Conservation (phyloP, 2,113 vertebrate genomes). For the Craseonycteris thonglongyai region DNA sequence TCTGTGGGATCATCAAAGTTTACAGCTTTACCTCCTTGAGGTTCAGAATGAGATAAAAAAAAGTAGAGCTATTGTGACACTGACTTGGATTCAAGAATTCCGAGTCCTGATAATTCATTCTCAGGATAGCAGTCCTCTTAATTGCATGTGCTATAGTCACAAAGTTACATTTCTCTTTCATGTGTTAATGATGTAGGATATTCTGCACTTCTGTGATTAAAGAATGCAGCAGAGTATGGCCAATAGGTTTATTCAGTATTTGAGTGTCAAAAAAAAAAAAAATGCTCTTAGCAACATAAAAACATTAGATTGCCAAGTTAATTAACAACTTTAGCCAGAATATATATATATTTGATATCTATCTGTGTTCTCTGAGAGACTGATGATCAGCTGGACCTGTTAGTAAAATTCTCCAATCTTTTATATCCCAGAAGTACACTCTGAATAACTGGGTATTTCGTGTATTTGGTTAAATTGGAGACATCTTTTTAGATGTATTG, state of each 20-base stretch:
- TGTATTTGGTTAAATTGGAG: neutral
- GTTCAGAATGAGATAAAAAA: neutral
- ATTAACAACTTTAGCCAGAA: neutral
- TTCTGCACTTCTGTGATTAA: neutral
- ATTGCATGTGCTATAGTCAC: neutral
- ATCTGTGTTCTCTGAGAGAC: neutral
- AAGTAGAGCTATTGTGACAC: neutral
- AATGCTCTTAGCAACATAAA: neutral
- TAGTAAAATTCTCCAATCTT: neutral
- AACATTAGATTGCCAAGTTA: neutral
- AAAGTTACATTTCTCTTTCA: neutral
- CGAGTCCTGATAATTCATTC: neutral
- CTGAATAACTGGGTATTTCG: neutral
- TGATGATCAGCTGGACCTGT: neutral
- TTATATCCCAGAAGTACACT: neutral
- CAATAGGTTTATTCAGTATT: neutral
- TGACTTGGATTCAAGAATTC: neutral
- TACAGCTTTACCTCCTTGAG: neutral
- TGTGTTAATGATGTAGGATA: neutral
- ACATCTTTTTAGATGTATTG: neutral
- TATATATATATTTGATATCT: neutral
- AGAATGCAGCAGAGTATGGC: neutral
- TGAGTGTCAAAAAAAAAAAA: neutral
- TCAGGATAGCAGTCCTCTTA: neutral
- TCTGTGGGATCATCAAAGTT: neutral